phyloP scores from a whole-genome alignment of 35 echinoderm and acorn worm genomes.

The Apostichopus parvimensis region DNA sequence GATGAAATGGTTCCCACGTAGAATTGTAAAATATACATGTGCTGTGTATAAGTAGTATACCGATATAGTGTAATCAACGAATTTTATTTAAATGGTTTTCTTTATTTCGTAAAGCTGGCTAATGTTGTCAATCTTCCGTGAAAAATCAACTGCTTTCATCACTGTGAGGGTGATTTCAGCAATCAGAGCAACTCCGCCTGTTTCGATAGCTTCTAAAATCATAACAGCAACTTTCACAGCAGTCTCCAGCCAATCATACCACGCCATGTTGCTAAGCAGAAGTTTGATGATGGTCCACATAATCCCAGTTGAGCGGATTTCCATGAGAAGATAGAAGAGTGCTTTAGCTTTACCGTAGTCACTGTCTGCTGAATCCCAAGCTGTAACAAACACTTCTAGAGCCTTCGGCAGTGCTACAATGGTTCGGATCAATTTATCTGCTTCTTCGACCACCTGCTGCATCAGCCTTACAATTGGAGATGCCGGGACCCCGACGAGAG shows the following conservation, averaged over 20 bases:
- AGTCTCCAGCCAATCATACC: conserved; percentile 40
- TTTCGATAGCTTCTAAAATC: neutral
- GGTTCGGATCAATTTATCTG: neutral
- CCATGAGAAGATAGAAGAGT: conserved; percentile 17
- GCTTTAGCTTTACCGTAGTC: conserved; percentile 15
- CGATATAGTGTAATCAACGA: too few species aligned
- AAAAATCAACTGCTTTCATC: conserved; percentile 18
- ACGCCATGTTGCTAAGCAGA: conserved; percentile 7
- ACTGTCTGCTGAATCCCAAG: conserved; percentile 27
- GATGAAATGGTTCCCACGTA: too few species aligned
- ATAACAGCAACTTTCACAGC: conserved; percentile 35
- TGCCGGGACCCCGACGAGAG: conserved; percentile 25
- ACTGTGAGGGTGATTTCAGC: conserved; percentile 21
- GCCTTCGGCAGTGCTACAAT: neutral
- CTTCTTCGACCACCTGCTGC: neutral
- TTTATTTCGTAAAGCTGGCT: neutral
- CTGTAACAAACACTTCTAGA: neutral
- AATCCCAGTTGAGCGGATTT: neutral
- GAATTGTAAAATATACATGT: too few species aligned
- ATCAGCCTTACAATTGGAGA: neutral
- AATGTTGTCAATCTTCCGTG: conserved; percentile 33
- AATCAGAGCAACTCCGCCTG: neutral
- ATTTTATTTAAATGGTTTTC: neutral
- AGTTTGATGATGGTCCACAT: conserved; percentile 32
- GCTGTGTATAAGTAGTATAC: too few species aligned